A percentile compares a stretch with the other conserved stretches of the same genome.
Conservation (phyloP, 2,797 vertebrate species). For the Acipenser ruthenus region DNA sequence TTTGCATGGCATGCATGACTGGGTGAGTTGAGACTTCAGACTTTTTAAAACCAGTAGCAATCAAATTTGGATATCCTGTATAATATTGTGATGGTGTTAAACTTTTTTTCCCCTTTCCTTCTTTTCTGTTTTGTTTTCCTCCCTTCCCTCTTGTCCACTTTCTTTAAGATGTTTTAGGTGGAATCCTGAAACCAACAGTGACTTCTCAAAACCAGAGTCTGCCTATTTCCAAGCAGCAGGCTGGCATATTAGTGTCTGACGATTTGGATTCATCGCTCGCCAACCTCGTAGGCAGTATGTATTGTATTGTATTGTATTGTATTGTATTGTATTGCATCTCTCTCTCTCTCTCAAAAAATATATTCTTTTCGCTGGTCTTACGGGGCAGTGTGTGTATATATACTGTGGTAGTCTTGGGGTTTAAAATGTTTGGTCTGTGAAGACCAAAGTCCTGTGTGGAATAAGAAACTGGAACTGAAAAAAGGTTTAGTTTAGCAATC, state of each 20-base stretch:
- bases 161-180: conserved; percentile 78
- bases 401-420: too few species aligned
- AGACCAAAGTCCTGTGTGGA: too few species aligned
- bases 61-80: too few species aligned
- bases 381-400: too few species aligned
- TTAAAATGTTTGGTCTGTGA: too few species aligned
- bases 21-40: conserved; percentile 57
- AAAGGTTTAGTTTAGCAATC: too few species aligned
- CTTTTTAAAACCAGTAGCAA: conserved; percentile 19
- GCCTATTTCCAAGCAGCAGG: conserved; percentile 63
- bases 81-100: conserved; percentile 9
- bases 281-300: conserved; percentile 95
- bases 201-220: conserved; percentile 76
- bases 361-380: too few species aligned
- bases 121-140: conserved; percentile 8
- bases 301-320: conserved; percentile 52
- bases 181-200: conserved; percentile 89
- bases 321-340: conserved; percentile 3
- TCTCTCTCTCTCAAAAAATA: too few species aligned
- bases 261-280: conserved; percentile 92
- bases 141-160: conserved; percentile 28
- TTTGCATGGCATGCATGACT: conserved; percentile 56
- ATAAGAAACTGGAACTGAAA: too few species aligned
- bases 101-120: conserved; percentile 25
- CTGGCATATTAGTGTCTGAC: conserved; percentile 81